A percentile compares a stretch with the other conserved stretches of the same genome.
Evolutionary conservation across 2,888 invertebrate species (phyloP).

Genomic region (Chrysomela aeneicollis): DNA sequence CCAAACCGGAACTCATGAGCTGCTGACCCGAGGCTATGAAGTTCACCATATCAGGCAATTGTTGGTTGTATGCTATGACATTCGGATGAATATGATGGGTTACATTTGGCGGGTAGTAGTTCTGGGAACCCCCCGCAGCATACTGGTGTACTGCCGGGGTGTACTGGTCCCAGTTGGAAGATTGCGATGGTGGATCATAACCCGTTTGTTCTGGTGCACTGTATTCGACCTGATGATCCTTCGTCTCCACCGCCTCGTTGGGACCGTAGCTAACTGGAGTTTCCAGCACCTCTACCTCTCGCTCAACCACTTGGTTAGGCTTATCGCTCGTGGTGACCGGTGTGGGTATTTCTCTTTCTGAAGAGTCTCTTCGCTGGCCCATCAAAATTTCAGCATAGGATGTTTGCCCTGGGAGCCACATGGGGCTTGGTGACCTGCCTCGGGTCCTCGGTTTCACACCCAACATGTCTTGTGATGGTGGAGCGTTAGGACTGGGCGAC

Average conservation of each 20-base stretch:
- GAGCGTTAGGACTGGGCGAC: slow-evolving; percentile 17
- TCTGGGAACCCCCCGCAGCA: too few relatives aligned
- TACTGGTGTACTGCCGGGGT: too few relatives aligned
- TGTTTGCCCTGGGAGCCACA: slow-evolving; percentile 77
- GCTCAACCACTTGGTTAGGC: background rate
- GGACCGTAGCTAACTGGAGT: background rate
- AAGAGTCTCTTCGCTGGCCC: slow-evolving; percentile 61
- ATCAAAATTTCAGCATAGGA: slow-evolving; percentile 83
- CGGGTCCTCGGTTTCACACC: slow-evolving; percentile 49
- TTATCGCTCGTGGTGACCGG: too few relatives aligned
- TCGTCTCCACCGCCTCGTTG: background rate
- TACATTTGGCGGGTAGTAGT: slow-evolving; percentile 36
- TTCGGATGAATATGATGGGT: slow-evolving; percentile 45
- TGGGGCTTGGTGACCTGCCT: slow-evolving; percentile 73
- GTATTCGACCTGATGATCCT: background rate
- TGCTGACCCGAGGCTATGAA: slow-evolving; percentile 63
- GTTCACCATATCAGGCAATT: slow-evolving; percentile 63
- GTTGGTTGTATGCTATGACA: slow-evolving; percentile 62
- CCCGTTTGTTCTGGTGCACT: slow-evolving; percentile 21
- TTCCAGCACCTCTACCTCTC: background rate
- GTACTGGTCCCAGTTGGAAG: slow-evolving; percentile 43
- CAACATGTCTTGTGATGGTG: slow-evolving; percentile 13
- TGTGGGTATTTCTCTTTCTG: slow-evolving; percentile 32
- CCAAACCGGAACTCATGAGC: slow-evolving; percentile 62
- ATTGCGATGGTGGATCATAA: slow-evolving; percentile 28